These are phyloP conservation scores for Cryptotis parvus DNA, from an alignment of 2,113 vertebrate species.

Conservation along the genomic window DNA sequence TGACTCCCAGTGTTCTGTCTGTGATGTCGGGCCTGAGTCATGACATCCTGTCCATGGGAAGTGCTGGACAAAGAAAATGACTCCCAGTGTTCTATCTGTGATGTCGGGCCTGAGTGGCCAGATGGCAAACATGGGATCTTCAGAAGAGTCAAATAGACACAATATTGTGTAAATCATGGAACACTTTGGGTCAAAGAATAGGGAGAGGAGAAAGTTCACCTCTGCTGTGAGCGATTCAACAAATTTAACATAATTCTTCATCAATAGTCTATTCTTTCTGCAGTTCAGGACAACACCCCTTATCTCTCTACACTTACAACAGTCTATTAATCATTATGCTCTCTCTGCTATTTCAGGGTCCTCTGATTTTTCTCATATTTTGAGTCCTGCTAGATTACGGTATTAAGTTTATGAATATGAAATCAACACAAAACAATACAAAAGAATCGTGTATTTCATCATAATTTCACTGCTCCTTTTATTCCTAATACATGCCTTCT, in stretches of 20 bases:
- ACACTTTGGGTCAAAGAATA: conserved; percentile 82
- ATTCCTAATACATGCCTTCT: not conserved
- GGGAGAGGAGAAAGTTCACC: conserved; percentile 87
- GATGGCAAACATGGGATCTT: conserved; percentile 94
- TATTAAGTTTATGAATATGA: conserved; percentile 76
- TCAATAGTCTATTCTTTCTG: conserved; percentile 71
- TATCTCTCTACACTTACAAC: not conserved
- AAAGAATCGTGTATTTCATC: conserved; percentile 1
- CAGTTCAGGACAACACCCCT: not conserved
- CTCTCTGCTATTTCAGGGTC: conserved; percentile 69
- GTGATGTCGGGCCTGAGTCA: conserved; percentile 87
- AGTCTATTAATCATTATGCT: not conserved
- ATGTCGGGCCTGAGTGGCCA: conserved; percentile 89
- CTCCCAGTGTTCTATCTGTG: conserved; percentile 95
- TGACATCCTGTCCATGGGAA: conserved; percentile 93
- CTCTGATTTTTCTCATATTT: conserved; percentile 41
- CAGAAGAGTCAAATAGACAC: conserved; percentile 88
- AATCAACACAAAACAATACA: conserved; percentile 80
- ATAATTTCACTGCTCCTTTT: not conserved
- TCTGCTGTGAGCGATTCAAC: conserved; percentile 89
- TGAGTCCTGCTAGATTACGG: conserved; percentile 55
- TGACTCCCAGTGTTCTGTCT: conserved; percentile 95
- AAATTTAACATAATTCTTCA: conserved; percentile 47
- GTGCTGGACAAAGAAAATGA: conserved; percentile 92
- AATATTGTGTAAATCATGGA: conserved; percentile 87